Percentiles rank a stretch among this genome's conserved stretches.
These are phyloP conservation scores for Ceratotherium simum DNA, from an alignment of 2,113 vertebrate genomes.

Conservation along the genomic window DNA sequence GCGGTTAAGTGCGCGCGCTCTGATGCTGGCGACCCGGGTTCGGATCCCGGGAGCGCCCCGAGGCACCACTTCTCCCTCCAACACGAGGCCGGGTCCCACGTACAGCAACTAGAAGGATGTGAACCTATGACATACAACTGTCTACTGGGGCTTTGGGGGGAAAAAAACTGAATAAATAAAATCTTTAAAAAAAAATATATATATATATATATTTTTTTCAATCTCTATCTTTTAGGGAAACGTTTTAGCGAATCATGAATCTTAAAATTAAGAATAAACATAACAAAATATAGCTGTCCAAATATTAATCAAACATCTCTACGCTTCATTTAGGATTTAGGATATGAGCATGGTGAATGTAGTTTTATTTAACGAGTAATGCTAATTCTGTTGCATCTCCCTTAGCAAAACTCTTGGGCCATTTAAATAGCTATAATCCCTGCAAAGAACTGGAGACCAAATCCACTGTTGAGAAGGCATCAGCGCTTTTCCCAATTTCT, in stretches of 20 bases:
- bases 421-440: not conserved
- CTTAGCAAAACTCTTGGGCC: not conserved
- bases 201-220: not conserved
- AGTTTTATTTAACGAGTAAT: not conserved
- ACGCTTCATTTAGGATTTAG: constrained; percentile 2
- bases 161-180: no score
- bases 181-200: no score
- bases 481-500: not conserved
- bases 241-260: not conserved
- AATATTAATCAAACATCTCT: not conserved
- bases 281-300: not conserved
- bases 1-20: no score
- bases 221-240: not conserved
- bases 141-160: no score
- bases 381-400: not conserved
- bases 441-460: not conserved
- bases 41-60: no score
- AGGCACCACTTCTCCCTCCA: no score
- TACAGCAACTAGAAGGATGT: no score
- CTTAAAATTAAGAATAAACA: constrained; percentile 41
- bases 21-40: no score
- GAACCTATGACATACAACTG: no score
- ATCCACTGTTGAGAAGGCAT: not conserved
- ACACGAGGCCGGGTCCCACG: no score
- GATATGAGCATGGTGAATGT: not conserved